A percentile compares a stretch with the other conserved stretches of the same genome.
Evolutionary conservation across 2,113 vertebrate species (phyloP).

Genomic region (Leiothrix lutea): DNA sequence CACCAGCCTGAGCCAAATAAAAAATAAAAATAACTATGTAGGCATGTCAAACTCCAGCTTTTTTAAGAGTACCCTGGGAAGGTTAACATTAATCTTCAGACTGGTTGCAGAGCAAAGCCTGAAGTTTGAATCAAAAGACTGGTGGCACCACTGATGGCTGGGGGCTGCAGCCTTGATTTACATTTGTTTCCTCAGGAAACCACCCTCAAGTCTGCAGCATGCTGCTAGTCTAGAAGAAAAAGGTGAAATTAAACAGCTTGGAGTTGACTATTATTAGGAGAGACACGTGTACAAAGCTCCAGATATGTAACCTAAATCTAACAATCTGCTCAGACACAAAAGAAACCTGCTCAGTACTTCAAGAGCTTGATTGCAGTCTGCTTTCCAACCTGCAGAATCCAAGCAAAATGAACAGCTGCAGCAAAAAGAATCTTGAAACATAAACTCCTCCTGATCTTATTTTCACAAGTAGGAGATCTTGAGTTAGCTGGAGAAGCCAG

Average conservation of each 20-base stretch:
- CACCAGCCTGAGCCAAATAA: not conserved
- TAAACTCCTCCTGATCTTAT: not conserved
- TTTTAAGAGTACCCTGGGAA: not conserved
- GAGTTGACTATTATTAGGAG: not conserved
- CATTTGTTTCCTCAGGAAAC: not conserved
- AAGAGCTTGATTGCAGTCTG: not conserved
- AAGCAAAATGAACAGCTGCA: not conserved
- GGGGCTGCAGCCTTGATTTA: not conserved
- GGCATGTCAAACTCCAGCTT: not conserved
- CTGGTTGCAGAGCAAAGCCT: not conserved
- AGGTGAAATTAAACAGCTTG: not conserved
- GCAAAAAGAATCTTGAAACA: not conserved
- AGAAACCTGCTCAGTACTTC: not conserved
- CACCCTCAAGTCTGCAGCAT: not conserved
- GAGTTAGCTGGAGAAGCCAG: not conserved
- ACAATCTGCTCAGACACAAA: not conserved
- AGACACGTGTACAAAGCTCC: not conserved
- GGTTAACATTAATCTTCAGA: not conserved
- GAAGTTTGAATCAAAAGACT: not conserved
- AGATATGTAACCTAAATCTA: not conserved
- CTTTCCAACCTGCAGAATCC: not conserved
- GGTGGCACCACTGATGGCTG: not conserved
- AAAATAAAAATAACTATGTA: not conserved
- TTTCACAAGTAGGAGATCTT: not conserved
- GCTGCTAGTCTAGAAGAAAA: not conserved